Evolutionary conservation across 1,140 invertebrate genomes (phyloP).

Genomic region (Lanistes nyassanus): DNA sequence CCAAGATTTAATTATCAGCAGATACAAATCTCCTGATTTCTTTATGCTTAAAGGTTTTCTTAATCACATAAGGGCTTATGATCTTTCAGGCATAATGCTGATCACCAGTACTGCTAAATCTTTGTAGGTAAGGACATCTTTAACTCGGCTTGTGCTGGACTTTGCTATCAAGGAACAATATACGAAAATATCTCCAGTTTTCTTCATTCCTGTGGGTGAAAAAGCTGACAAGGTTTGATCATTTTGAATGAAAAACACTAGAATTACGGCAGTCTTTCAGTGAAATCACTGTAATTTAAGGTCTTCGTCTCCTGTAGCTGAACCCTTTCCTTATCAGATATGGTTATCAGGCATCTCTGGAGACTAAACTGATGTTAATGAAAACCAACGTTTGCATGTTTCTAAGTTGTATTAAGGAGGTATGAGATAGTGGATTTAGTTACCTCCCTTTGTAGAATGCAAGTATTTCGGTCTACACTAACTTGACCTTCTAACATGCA

Average conservation of each 20-base stretch:
- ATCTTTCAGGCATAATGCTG: not conserved
- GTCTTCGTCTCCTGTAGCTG: too few species aligned
- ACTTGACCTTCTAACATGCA: too few species aligned
- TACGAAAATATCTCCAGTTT: not conserved
- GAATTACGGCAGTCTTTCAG: not conserved
- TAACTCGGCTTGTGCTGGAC: conserved; percentile 14
- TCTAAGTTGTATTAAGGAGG: too few species aligned
- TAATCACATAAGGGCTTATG: not conserved
- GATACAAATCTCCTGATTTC: not conserved
- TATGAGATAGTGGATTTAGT: too few species aligned
- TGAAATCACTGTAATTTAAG: too few species aligned
- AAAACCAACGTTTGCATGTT: too few species aligned
- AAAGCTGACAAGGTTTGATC: conserved; percentile 5
- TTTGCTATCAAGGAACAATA: conserved; percentile 17
- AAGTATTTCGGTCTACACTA: too few species aligned
- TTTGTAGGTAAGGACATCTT: conserved; percentile 10
- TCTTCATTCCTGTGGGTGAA: conserved; percentile 13
- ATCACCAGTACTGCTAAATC: not conserved
- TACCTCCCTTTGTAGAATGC: too few species aligned
- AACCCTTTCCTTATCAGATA: too few species aligned
- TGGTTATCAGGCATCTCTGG: too few species aligned
- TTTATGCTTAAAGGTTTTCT: too few species aligned
- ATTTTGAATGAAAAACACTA: not conserved
- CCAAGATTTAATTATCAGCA: not conserved
- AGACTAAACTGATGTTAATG: too few species aligned